Conservation (phyloP, 2,888 invertebrate genomes). For the Chironomus tentans region DNA sequence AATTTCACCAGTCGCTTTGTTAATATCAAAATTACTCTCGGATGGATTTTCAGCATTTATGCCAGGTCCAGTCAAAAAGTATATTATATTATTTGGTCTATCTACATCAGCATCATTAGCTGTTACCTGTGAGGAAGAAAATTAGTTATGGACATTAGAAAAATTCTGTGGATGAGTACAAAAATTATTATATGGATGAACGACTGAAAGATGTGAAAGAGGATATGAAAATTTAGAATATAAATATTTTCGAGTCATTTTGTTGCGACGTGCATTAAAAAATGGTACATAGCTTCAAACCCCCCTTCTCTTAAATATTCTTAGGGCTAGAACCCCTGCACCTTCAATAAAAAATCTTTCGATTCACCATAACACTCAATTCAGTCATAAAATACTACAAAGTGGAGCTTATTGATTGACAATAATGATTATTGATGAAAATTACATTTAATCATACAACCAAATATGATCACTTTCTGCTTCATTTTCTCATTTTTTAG, state of each 20-base stretch:
- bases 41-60: slow-evolving; percentile 65
- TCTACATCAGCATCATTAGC: slow-evolving; percentile 72
- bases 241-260: too few relatives aligned
- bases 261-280: too few relatives aligned
- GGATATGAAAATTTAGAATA: too few relatives aligned
- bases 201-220: too few relatives aligned
- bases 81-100: slow-evolving; percentile 64
- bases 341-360: neutral
- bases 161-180: too few relatives aligned
- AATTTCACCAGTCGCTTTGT: slow-evolving; percentile 68
- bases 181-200: too few relatives aligned
- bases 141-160: too few relatives aligned
- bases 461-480: too few relatives aligned
- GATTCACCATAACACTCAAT: neutral
- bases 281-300: too few relatives aligned
- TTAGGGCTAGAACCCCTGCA: too few relatives aligned
- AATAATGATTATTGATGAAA: slow-evolving; percentile 11
- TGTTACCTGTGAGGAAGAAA: slow-evolving; percentile 49
- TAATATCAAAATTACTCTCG: slow-evolving; percentile 70
- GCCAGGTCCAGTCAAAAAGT: slow-evolving; percentile 68
- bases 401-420: neutral
- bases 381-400: neutral
- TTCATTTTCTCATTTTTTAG: neutral
- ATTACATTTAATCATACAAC: slow-evolving; percentile 15
- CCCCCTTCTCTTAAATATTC: too few relatives aligned